Evolutionary conservation across 1,140 invertebrate species (phyloP).

Genomic region (Euwallacea similis): DNA sequence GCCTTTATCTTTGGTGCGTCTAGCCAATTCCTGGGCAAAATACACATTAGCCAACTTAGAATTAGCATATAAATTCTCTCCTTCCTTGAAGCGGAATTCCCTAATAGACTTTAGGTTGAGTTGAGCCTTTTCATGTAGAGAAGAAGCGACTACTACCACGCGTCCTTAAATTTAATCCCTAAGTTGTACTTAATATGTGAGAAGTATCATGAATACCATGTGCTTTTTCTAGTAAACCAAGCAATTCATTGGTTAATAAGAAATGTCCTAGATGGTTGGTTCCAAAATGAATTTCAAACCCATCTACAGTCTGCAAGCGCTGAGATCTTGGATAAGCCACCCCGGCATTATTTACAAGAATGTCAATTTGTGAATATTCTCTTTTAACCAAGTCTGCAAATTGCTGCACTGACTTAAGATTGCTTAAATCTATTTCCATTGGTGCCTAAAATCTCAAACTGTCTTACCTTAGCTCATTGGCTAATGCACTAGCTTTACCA

Average conservation of each 20-base stretch:
- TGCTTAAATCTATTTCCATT: conserved; percentile 72
- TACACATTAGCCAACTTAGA: conserved; percentile 79
- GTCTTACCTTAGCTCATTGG: background rate
- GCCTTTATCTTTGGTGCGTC: conserved; percentile 59
- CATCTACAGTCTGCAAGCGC: conserved; percentile 69
- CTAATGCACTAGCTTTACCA: background rate
- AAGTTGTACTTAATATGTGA: no score
- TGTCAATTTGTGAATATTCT: conserved; percentile 66
- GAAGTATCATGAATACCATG: conserved; percentile 8
- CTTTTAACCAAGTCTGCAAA: conserved; percentile 68
- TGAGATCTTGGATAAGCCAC: conserved; percentile 60
- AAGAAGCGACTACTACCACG: conserved; percentile 60
- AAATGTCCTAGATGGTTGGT: conserved; percentile 84
- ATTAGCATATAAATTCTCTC: conserved; percentile 71
- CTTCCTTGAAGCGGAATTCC: conserved; percentile 55
- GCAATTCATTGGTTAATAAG: conserved; percentile 76
- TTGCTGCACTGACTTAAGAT: conserved; percentile 68
- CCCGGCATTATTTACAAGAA: conserved; percentile 79
- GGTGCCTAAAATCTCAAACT: conserved; percentile 59
- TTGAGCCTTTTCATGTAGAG: conserved; percentile 59
- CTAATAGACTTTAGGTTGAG: conserved; percentile 77
- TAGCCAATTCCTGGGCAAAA: conserved; percentile 67
- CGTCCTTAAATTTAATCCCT: conserved; percentile 57
- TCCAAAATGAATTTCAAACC: conserved; percentile 81
- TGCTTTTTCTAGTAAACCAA: conserved; percentile 63